Evolutionary conservation across 2,797 vertebrate genomes (phyloP), one percentile per base, ranked within the genome.

Genomic region (Mionectes olivaceus): DNA sequence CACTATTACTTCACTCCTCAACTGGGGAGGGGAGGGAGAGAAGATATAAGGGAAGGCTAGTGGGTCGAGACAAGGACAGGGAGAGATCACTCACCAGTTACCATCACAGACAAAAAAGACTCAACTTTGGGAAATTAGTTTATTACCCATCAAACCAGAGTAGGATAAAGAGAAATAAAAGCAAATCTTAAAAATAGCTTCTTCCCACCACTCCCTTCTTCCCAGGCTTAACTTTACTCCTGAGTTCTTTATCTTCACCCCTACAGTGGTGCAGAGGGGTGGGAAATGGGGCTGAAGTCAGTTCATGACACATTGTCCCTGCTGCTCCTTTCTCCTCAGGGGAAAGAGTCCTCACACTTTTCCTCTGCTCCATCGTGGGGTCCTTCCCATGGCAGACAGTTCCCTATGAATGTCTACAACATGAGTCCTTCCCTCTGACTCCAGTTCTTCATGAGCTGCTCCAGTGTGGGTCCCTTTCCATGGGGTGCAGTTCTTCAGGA

Each of bases 241-340:
- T 0, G 0, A 17, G 53, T 46, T 87, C n/a, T 70, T 30, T 49
- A 2, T 24, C 30, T 65, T 18, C 35, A 28, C 6, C 4, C 5
- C 12, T 1, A 49, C 9, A 35, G 15, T 18, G 13, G 17, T 0
- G 0, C 30, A 64, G n/a, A 8, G 7, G n/a, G 17, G 28, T 15
- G 13, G 28, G 24, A 17, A 43, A 44, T 39, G 11, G 25, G 32
- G n/a, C 9, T 71, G 23, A 4, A 3, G 23, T 71, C 59, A 67
- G 8, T 22, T 84, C 37, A 37, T 43, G 37, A 56, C 1, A 37
- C 9, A 0, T 44, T 39, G 25, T 43, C 14, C 80, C 63, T 57
- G 27, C 37, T 19, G 18, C 47, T 56, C 5, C 30, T 67, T 76
- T 43, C 19, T 69, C 41, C 35, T 78, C n/a, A 33, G 18, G 7